phyloP scores from a whole-genome alignment of 2,888 invertebrate species.

The Dusona sp. region DNA sequence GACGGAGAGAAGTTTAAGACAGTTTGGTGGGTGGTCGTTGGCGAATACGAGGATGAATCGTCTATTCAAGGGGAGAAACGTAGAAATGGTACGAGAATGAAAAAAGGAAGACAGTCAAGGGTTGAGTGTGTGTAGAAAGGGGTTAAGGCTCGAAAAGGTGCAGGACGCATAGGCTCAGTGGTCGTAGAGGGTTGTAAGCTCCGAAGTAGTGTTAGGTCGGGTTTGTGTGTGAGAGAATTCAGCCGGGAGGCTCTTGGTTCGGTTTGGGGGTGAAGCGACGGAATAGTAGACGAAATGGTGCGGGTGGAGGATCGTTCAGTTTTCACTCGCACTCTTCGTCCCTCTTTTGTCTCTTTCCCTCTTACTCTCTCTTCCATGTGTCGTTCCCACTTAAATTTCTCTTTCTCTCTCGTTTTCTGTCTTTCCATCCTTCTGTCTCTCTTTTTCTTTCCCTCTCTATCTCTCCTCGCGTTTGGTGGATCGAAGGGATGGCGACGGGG shows the following conservation, averaged over 20 bases:
- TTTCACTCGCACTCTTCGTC: conserved; percentile 24
- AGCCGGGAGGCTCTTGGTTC: conserved; percentile 61
- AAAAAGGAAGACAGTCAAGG: conserved; percentile 15
- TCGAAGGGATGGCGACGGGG: conserved; percentile 82
- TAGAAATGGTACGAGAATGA: conserved; percentile 32
- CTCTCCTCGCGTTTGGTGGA: conserved; percentile 66
- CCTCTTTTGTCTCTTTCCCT: conserved; percentile 10
- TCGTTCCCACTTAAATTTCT: conserved; percentile 15
- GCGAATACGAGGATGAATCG: conserved; percentile 40
- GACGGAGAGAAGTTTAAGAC: conserved; percentile 12
- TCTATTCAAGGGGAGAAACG: conserved; percentile 16
- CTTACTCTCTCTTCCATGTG: conserved; percentile 31
- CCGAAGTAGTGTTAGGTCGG: conserved; percentile 34
- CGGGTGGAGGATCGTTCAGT: conserved; percentile 56
- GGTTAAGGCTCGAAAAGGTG: conserved; percentile 68
- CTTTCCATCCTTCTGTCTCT: conserved; percentile 17
- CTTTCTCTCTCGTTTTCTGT: conserved; percentile 23
- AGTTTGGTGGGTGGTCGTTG: conserved; percentile 39
- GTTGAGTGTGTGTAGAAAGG: conserved; percentile 22
- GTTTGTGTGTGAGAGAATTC: conserved; percentile 53
- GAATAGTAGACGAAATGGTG: conserved; percentile 69
- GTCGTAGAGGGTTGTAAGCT: conserved; percentile 51
- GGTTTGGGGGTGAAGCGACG: conserved; percentile 61
- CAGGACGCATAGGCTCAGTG: conserved; percentile 52
- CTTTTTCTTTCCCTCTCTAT: conserved; percentile 22